These are phyloP conservation scores for Tamias sibiricus DNA, from an alignment of 2,113 vertebrate species.

Conservation along the genomic window DNA sequence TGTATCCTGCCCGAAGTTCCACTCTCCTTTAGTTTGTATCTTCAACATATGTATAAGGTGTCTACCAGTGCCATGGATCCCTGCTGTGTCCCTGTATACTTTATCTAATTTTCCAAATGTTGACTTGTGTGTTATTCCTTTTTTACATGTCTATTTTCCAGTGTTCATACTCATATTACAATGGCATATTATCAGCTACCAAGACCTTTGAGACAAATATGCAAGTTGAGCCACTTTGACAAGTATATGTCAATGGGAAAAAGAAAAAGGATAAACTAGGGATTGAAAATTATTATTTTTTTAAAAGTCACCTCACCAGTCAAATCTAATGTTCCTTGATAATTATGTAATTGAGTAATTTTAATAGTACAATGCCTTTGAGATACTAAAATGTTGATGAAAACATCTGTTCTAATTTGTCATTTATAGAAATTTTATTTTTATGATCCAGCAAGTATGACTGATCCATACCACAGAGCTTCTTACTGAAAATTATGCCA, in stretches of 20 bases:
- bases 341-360: conserved; percentile 12
- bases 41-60: background rate
- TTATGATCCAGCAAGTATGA: background rate
- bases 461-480: background rate
- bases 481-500: background rate
- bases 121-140: background rate
- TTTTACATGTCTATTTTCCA: background rate
- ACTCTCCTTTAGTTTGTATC: too few species aligned
- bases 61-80: background rate
- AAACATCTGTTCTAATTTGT: background rate
- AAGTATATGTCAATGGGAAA: background rate
- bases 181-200: background rate
- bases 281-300: background rate
- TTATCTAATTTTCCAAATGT: background rate
- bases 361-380: background rate
- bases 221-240: background rate
- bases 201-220: background rate
- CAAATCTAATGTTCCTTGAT: background rate
- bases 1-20: background rate
- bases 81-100: background rate
- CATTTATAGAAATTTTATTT: conserved; percentile 27
- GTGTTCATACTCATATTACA: background rate
- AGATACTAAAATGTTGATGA: background rate
- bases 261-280: background rate
- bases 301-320: background rate